Percentiles rank a stretch among this genome's conserved stretches.
Conservation (phyloP, 2,113 vertebrate species). For the Rafetus swinhoei region DNA sequence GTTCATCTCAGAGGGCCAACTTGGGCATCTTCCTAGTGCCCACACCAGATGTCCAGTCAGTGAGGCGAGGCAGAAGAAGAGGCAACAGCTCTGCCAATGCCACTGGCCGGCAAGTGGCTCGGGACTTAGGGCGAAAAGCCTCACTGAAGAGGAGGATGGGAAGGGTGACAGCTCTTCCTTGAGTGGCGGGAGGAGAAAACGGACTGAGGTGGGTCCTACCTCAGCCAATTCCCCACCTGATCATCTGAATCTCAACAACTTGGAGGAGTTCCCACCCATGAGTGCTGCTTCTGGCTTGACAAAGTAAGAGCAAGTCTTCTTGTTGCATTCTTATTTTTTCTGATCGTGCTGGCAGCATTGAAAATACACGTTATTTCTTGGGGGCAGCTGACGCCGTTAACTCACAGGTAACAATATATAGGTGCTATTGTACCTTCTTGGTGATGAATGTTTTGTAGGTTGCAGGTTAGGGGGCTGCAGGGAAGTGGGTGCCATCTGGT, state of each 20-base stretch:
- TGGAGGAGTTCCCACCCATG: conserved; percentile 98
- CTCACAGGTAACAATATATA: fast-evolving
- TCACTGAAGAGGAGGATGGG: conserved; percentile 77
- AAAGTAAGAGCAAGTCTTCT: conserved; percentile 75
- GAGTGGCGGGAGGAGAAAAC: conserved; percentile 72
- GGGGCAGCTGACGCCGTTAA: background rate
- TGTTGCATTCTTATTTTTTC: background rate
- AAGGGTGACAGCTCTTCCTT: conserved; percentile 66
- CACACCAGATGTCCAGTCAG: conserved; percentile 71
- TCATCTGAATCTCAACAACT: conserved; percentile 91
- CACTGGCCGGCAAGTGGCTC: conserved; percentile 71
- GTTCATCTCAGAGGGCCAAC: conserved; percentile 79
- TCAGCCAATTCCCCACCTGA: conserved; percentile 73
- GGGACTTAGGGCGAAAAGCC: conserved; percentile 74
- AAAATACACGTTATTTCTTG: background rate
- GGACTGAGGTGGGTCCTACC: conserved; percentile 61
- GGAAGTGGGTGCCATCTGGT: no score
- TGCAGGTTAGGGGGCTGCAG: fast-evolving
- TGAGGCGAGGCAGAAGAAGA: conserved; percentile 80
- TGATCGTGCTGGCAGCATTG: background rate
- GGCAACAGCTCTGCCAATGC: conserved; percentile 46
- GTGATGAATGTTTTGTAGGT: background rate
- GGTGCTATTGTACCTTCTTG: background rate
- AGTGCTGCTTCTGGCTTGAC: conserved; percentile 77
- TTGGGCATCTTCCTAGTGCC: conserved; percentile 85